phyloP scores from a whole-genome alignment of 2,888 invertebrate species.

The Ischnus inquisitorius region DNA sequence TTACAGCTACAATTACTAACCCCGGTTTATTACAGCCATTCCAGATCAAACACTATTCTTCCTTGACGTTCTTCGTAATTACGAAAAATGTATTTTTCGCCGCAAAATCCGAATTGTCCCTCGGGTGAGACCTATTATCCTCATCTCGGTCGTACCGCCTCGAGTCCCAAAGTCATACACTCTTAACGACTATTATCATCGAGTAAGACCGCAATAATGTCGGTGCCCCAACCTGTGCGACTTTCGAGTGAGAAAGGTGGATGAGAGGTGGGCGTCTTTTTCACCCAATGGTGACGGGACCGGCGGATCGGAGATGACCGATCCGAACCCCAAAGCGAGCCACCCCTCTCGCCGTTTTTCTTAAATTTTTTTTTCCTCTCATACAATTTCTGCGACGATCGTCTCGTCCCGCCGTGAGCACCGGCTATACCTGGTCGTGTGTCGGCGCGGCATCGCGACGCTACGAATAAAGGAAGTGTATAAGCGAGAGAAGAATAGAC shows the following conservation, averaged over 20 bases:
- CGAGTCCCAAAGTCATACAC: neutral
- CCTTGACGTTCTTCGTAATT: no score
- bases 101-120: neutral
- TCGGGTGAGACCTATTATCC: neutral
- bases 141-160: neutral
- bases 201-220: slow-evolving; percentile 32
- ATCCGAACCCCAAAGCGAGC: slow-evolving; percentile 33
- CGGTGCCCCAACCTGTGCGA: slow-evolving; percentile 31
- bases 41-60: no score
- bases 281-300: slow-evolving; percentile 38
- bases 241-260: slow-evolving; percentile 43
- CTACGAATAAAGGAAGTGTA: slow-evolving; percentile 59
- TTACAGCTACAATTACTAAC: no score
- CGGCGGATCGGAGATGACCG: slow-evolving; percentile 47
- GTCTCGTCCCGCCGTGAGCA: slow-evolving; percentile 63
- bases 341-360: slow-evolving; percentile 33
- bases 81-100: neutral
- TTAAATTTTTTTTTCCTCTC: slow-evolving; percentile 55
- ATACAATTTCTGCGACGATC: slow-evolving; percentile 58
- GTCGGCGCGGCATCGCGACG: slow-evolving; percentile 67
- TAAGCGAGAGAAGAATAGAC: slow-evolving; percentile 52
- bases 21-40: no score
- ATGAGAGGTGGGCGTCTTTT: slow-evolving; percentile 14
- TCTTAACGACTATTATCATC: slow-evolving; percentile 20
- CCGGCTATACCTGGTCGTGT: slow-evolving; percentile 74